Percentiles rank a stretch among this genome's conserved stretches.
Evolutionary conservation across 1,140 invertebrate species (phyloP).

Genomic region (Araneus ventricosus): DNA sequence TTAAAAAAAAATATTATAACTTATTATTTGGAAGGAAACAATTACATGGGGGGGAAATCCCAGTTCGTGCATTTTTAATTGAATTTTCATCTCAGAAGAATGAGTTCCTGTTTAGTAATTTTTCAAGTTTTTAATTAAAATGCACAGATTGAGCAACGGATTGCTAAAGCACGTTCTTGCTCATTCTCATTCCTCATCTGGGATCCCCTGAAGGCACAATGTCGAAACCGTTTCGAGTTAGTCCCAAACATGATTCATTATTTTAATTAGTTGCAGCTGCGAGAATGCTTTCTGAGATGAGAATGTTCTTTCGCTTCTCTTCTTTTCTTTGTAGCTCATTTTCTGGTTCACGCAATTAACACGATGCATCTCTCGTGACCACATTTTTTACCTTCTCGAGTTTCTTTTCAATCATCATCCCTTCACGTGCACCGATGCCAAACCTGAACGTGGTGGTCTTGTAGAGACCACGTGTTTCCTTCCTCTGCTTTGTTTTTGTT

Average conservation of each 20-base stretch:
- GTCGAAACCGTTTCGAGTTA: neutral
- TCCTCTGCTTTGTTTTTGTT: neutral
- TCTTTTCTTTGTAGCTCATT: neutral
- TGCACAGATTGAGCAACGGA: neutral
- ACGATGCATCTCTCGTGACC: constrained; percentile 6
- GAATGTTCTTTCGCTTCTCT: neutral
- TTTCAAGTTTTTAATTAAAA: neutral
- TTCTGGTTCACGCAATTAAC: constrained; percentile 27
- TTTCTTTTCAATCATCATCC: constrained; percentile 19
- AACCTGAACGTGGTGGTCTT: constrained; percentile 14
- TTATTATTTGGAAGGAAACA: too few species aligned
- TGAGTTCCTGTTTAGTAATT: neutral
- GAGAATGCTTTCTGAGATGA: neutral
- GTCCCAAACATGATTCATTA: neutral
- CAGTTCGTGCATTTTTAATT: neutral
- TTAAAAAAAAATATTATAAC: too few species aligned
- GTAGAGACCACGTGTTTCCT: constrained; percentile 5
- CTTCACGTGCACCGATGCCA: constrained; percentile 14
- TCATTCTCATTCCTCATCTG: neutral
- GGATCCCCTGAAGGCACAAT: neutral
- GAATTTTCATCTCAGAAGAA: neutral
- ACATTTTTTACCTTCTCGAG: neutral
- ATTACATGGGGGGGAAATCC: too few species aligned
- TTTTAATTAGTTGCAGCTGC: constrained; percentile 30
- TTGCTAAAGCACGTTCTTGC: neutral